Conservation (phyloP, 2,797 vertebrate genomes). For the Notoglanidium macrostoma region DNA sequence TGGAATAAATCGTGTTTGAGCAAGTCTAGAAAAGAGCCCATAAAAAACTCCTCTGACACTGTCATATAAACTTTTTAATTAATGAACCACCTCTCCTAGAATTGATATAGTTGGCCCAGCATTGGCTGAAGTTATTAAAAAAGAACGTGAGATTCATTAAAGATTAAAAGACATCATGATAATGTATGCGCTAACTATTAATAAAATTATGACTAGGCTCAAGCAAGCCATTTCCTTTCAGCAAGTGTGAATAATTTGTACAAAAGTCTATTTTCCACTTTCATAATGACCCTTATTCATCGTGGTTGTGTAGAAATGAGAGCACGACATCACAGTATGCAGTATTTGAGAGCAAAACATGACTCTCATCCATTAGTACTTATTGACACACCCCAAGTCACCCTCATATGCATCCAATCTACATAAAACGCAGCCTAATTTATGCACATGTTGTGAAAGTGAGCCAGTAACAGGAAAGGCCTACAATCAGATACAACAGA, state of each 20-base stretch:
- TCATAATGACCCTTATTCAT: background rate
- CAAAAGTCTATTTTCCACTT: background rate
- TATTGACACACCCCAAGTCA: background rate
- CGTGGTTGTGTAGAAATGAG: background rate
- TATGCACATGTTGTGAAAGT: background rate
- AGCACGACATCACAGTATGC: background rate
- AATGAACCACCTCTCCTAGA: background rate
- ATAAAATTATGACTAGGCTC: background rate
- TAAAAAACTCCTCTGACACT: background rate
- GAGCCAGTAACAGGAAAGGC: background rate
- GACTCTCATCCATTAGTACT: background rate
- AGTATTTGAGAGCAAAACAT: background rate
- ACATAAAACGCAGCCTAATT: background rate
- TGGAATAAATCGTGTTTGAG: background rate
- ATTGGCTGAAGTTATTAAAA: background rate
- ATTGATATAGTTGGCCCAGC: background rate
- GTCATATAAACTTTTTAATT: background rate
- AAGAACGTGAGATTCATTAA: constrained; percentile 4
- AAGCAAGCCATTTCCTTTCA: background rate
- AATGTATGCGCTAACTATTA: background rate
- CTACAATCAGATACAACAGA: background rate
- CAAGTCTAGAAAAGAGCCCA: background rate
- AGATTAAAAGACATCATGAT: constrained; percentile 16
- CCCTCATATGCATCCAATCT: background rate
- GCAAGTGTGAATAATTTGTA: background rate